Evolutionary conservation across 1,140 invertebrate species (phyloP).

Genomic region (Drosophila suzukii): DNA sequence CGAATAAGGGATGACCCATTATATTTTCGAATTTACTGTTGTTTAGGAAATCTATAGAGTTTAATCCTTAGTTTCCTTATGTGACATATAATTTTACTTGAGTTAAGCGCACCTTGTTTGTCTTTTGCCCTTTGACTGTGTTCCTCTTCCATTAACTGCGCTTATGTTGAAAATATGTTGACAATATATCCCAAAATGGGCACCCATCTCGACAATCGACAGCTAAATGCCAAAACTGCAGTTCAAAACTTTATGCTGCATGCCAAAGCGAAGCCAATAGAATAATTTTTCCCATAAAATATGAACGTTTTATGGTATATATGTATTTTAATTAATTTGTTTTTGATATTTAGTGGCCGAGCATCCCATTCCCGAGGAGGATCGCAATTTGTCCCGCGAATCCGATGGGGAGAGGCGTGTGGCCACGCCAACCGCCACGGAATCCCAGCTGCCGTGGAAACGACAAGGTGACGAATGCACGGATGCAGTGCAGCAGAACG

Average conservation of each 20-base stretch:
- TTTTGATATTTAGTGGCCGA: conserved; percentile 68
- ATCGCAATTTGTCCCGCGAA: conserved; percentile 78
- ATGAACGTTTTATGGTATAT: neutral
- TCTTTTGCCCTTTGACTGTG: conserved; percentile 40
- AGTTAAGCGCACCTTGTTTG: conserved; percentile 64
- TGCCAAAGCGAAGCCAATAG: conserved; percentile 30
- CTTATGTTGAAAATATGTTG: conserved; percentile 41
- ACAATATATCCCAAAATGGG: conserved; percentile 20
- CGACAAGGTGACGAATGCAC: conserved; percentile 90
- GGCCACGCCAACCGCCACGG: conserved; percentile 92
- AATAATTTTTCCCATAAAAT: conserved; percentile 1
- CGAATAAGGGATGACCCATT: neutral
- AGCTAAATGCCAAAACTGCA: conserved; percentile 23
- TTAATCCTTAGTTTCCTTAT: conserved; percentile 10
- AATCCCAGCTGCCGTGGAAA: conserved; percentile 95
- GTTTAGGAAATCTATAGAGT: conserved; percentile 1
- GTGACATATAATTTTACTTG: conserved; percentile 23
- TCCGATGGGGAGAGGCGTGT: conserved; percentile 86
- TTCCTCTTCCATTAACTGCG: conserved; percentile 23
- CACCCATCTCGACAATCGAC: conserved; percentile 1
- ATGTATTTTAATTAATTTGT: neutral
- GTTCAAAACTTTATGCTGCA: conserved; percentile 24
- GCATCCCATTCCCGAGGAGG: conserved; percentile 80
- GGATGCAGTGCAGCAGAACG: conserved; percentile 91
- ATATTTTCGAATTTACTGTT: neutral